Conservation (phyloP, 2,888 invertebrate species). For the Napeogenes inachia region DNA sequence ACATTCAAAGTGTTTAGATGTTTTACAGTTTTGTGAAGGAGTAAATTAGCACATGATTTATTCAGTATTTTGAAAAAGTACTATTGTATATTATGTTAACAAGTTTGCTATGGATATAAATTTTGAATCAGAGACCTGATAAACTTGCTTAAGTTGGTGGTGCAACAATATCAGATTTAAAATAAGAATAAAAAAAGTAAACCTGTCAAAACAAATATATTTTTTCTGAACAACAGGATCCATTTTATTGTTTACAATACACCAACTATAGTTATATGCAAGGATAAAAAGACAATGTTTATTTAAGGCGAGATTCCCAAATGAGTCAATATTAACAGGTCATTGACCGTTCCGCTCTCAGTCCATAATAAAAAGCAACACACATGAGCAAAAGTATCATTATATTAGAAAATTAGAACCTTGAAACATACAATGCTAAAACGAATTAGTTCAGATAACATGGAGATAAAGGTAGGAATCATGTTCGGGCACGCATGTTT, state of each 20-base stretch:
- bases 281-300: constrained; percentile 8
- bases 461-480: constrained; percentile 53
- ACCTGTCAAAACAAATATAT: too few relatives aligned
- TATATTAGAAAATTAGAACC: constrained; percentile 7
- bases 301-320: constrained; percentile 24
- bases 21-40: constrained; percentile 42
- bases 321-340: constrained; percentile 68
- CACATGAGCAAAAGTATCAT: constrained; percentile 3
- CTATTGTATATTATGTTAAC: constrained; percentile 46
- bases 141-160: constrained; percentile 31
- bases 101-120: constrained; percentile 33
- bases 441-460: constrained; percentile 29
- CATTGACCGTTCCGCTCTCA: constrained; percentile 44
- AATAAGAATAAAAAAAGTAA: too few relatives aligned
- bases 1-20: too few relatives aligned
- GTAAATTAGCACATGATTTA: constrained; percentile 58
- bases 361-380: constrained; percentile 5
- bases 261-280: background rate
- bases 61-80: constrained; percentile 63
- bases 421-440: constrained; percentile 12
- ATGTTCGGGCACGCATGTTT: constrained; percentile 57
- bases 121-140: constrained; percentile 34
- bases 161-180: background rate
- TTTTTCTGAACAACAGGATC: too few relatives aligned
- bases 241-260: background rate